Conservation (phyloP, 2,888 invertebrate species). For the Melanchra persicariae region DNA sequence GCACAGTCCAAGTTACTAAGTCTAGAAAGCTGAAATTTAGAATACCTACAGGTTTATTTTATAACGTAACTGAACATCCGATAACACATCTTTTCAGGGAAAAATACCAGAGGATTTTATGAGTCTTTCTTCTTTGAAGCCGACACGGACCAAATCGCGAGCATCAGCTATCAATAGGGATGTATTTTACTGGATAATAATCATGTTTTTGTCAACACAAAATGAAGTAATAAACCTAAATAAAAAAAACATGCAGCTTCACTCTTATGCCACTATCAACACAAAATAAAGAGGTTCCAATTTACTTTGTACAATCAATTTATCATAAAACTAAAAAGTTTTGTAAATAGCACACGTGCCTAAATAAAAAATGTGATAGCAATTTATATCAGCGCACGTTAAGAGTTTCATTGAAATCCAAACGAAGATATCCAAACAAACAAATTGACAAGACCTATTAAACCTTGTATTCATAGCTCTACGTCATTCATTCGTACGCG, state of each 20-base stretch:
- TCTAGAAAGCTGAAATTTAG: no score
- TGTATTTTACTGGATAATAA: no score
- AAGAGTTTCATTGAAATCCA: slow-evolving; percentile 38
- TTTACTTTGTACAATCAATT: slow-evolving; percentile 45
- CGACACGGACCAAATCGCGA: no score
- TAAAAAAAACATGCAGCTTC: background rate
- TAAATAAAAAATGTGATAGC: slow-evolving; percentile 47
- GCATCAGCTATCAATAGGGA: no score
- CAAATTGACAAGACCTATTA: slow-evolving; percentile 65
- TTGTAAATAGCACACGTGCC: slow-evolving; percentile 27
- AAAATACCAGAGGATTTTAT: no score
- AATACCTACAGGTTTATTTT: no score
- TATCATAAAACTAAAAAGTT: slow-evolving; percentile 41
- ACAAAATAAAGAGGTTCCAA: slow-evolving; percentile 45
- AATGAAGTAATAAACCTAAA: no score
- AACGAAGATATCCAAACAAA: slow-evolving; percentile 51
- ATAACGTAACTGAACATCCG: no score
- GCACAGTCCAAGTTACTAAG: no score
- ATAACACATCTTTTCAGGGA: no score
- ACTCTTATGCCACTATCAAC: slow-evolving; percentile 19
- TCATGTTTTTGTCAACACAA: no score
- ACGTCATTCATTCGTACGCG: slow-evolving; percentile 63
- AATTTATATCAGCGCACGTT: slow-evolving; percentile 43
- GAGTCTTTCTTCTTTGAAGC: no score
- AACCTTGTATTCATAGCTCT: slow-evolving; percentile 63